Percentiles rank a stretch among this genome's conserved stretches.
phyloP scores from a whole-genome alignment of 2,113 vertebrate species.

The Gambusia holbrooki region DNA sequence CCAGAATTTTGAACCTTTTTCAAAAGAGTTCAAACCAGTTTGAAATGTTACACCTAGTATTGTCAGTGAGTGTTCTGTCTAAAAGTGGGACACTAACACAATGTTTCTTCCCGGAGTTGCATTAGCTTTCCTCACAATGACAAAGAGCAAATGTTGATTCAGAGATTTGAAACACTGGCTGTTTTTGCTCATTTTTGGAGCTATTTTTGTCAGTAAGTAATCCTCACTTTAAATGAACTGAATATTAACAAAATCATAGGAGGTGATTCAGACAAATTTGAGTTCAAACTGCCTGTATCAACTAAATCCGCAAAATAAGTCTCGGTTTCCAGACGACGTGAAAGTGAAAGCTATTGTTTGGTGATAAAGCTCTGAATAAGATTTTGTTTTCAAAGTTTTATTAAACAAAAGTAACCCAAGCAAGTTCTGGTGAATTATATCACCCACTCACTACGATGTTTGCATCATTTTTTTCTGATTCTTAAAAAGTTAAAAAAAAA shows the following conservation, averaged over 20 bases:
- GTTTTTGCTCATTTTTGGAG: slow-evolving; percentile 32
- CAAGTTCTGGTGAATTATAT: not conserved
- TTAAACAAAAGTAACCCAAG: not conserved
- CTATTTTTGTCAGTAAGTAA: slow-evolving; percentile 25
- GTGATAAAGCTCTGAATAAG: not conserved
- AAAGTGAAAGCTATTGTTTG: not conserved
- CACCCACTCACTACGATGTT: not conserved
- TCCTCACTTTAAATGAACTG: not conserved
- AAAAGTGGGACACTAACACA: slow-evolving; percentile 20
- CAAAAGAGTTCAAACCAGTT: slow-evolving; percentile 17
- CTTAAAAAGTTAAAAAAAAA: not conserved
- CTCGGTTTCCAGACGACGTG: not conserved
- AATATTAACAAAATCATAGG: not conserved
- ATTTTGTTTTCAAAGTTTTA: not conserved
- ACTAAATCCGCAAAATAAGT: not conserved
- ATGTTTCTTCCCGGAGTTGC: slow-evolving; percentile 5
- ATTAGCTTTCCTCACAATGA: slow-evolving; percentile 25
- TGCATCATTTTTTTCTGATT: not conserved
- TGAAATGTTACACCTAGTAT: slow-evolving; percentile 47
- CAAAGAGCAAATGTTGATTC: not conserved
- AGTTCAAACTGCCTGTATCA: not conserved
- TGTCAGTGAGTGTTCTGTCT: slow-evolving; percentile 7
- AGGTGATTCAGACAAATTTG: rapidly evolving
- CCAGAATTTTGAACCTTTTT: not conserved
- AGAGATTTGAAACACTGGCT: not conserved